Evolutionary conservation across 2,888 invertebrate species (phyloP).

Genomic region (Nemurella pictetii): DNA sequence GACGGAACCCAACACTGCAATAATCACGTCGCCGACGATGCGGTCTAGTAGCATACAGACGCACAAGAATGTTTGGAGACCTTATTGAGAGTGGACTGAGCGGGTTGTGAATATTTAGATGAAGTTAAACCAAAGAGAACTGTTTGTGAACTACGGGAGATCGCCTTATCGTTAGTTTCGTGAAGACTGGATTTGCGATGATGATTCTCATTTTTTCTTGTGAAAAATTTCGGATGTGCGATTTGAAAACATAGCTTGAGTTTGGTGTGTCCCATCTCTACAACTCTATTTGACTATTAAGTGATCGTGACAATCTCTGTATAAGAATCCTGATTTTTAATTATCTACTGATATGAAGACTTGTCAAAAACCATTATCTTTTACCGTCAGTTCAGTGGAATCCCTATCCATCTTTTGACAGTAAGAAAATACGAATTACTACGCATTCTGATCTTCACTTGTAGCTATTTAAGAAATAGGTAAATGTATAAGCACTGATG

Average conservation of each 20-base stretch:
- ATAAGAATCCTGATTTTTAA: too few relatives aligned
- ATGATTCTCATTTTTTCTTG: too few relatives aligned
- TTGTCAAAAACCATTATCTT: neutral
- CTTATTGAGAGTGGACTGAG: slow-evolving; percentile 56
- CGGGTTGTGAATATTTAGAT: neutral
- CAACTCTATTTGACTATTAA: too few relatives aligned
- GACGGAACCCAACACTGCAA: slow-evolving; percentile 28
- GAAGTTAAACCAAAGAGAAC: slow-evolving; percentile 14
- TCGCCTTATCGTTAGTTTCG: neutral
- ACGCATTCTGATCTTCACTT: neutral
- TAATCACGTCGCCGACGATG: slow-evolving; percentile 29
- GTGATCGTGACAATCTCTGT: too few relatives aligned
- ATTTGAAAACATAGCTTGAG: neutral
- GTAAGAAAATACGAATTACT: neutral
- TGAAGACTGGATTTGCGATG: neutral
- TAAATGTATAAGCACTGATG: neutral
- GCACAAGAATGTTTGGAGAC: slow-evolving; percentile 74
- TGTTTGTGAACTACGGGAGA: neutral
- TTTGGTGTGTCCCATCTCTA: too few relatives aligned
- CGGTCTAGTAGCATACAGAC: slow-evolving; percentile 53
- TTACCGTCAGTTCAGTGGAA: neutral
- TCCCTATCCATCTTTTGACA: neutral
- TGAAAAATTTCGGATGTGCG: neutral
- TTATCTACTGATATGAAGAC: too few relatives aligned
- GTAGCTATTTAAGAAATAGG: neutral